These are phyloP conservation scores for Steinernema scapterisci DNA, from an alignment of 2,888 invertebrate genomes.

Conservation along the genomic window DNA sequence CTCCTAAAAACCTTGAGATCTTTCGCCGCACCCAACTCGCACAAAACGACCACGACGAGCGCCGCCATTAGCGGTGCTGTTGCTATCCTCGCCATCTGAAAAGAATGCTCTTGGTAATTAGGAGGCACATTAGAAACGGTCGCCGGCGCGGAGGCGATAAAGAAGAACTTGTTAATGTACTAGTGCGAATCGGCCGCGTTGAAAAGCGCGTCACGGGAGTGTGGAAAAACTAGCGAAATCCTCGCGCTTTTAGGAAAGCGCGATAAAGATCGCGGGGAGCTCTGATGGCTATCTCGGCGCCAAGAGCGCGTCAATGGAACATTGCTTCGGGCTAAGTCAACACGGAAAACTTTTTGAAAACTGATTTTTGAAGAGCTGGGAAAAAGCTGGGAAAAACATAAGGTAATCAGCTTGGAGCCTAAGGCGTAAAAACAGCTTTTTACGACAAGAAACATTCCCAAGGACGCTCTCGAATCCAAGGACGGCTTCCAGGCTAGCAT, in stretches of 20 bases:
- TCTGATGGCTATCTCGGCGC: not conserved
- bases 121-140: not conserved
- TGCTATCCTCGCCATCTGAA: slow-evolving; percentile 26
- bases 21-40: not conserved
- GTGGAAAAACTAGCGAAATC: not conserved
- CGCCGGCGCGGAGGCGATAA: too few species aligned
- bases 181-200: not conserved
- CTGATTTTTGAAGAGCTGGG: too few species aligned
- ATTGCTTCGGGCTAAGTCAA: not conserved
- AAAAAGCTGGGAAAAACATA: too few species aligned
- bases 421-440: too few species aligned
- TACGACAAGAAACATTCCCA: too few species aligned
- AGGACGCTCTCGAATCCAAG: too few species aligned
- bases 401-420: too few species aligned
- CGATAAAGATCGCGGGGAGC: slow-evolving; percentile 1
- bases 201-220: not conserved
- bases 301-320: not conserved
- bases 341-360: not conserved
- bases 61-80: slow-evolving; percentile 8
- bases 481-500: too few species aligned
- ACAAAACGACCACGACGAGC: not conserved
- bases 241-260: not conserved
- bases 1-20: slow-evolving; percentile 27
- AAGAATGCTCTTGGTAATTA: not conserved
- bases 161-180: not conserved